Base-by-base conservation (phyloP, 1,140 invertebrate species). In the Leptonema lineaticorne region DNA sequence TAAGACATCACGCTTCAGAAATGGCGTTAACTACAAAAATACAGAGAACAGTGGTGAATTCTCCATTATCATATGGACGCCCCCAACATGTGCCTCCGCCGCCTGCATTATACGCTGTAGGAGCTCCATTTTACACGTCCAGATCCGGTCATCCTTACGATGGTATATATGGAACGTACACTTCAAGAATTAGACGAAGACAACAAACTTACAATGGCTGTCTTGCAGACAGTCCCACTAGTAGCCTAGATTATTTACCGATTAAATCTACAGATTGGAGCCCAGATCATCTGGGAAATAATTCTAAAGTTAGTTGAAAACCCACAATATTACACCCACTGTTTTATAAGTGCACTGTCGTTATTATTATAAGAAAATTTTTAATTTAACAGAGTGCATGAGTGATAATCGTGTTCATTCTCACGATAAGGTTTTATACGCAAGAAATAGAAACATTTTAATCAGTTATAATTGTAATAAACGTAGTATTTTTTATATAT, bases 1-100 rank as follows among this genome's bases (percentile, higher is more conserved):
- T 73, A 48, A 26, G 68, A 1, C 71, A 73, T 53, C 71, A 73
- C 62, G 60, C 71, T 20, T 73, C 71, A n/a, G 71, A 73, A 28
- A 58, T 67, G 29, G 14, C 64, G 1, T 65, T 73, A 16, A 48
- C 58, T 20, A 33, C 30, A 11, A 33, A 5, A 33, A 2, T 46
- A 8, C 50, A 53, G 22, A 56, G 50, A 18, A n/a, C 58, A 2
- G 41, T 46, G 11, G 26, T 18, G 9, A 5, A 3, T 22, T 3
- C 9, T 30, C 28, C 50, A 16, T 28, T 41, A 20, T 5, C 58
- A n/a, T n/a, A 14, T 9, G 33, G 11, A 6, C 60, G 29, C 18
- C 59, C 29, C 16, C 5, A 62, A n/a, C n/a, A 20, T 11, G 2
- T 27, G 7, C 50, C 4, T 7, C 50, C 50, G 8, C 4, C 50